Base-by-base conservation (phyloP, 2,113 vertebrate genomes). In the Podiceps cristatus region DNA sequence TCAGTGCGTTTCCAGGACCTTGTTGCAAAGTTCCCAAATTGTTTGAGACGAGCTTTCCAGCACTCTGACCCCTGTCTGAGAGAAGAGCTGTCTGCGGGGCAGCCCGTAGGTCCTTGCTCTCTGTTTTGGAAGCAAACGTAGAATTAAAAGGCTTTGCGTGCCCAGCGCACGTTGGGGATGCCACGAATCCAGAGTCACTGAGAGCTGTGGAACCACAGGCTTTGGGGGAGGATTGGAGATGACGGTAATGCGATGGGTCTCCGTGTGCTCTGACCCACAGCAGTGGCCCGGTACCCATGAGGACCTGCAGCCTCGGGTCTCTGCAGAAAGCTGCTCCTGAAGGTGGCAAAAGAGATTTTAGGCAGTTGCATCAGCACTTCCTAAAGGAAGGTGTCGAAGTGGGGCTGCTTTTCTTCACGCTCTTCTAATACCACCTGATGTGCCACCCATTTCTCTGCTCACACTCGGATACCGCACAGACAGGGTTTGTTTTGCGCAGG, bases 211-310 rank as follows among this genome's bases (percentile, higher is more conserved):
- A 37, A 50, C 20, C 42, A 27, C 23, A 44, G 4, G 12, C 58
- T 50, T 9, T 24, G 53, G 45, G n/a, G 75, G 67, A 42, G 18
- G 67, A 10, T 2, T 10, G 44, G 77, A 40, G 52, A 8, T 1
- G 2, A 33, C 7, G 52, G 69, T 55, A 29, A 37, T 33, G 17
- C 20, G 27, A 9, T 11, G 8, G 33, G 6, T 71, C 50, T 2
- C 77, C 25, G 55, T 6, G 13, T 10, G 29, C n/a, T 37, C 28
- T 7, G 59, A 28, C 19, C 37, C 58, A 17, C 52, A 19, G 82
- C 2, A 1, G 37, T 11, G 47, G 53, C 29, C 1, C 1, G 27
- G 66, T 18, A 5, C 33, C 69, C 0, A 1, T 0, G 1, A 14
- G 69, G 76, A 27, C 27, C 28, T 17, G 29, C 68, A 62, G 50